These are phyloP conservation scores for Crotalus viridis DNA, from an alignment of 2,113 vertebrate genomes.

Conservation along the genomic window DNA sequence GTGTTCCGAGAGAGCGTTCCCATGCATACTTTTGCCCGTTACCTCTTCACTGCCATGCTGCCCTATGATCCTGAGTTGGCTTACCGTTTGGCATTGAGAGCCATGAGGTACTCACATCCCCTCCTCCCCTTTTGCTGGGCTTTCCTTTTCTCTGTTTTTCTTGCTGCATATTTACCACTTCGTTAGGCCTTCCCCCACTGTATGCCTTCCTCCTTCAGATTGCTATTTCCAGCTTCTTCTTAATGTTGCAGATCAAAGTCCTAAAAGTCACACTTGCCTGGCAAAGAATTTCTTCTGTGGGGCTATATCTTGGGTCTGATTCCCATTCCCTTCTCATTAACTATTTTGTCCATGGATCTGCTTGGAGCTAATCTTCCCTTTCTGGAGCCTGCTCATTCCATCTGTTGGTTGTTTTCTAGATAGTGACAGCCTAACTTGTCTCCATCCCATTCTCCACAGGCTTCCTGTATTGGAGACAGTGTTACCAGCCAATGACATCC, in stretches of 20 bases:
- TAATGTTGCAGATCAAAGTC: not conserved
- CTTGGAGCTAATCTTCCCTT: not conserved
- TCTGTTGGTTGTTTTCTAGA: not conserved
- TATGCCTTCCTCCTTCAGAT: not conserved
- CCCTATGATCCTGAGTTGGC: conserved; percentile 69
- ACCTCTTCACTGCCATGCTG: conserved; percentile 66
- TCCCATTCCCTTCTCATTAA: not conserved
- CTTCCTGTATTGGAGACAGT: conserved; percentile 65
- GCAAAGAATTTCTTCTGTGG: not conserved
- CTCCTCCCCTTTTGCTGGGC: not conserved
- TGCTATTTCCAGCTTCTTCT: not conserved
- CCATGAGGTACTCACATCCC: conserved; percentile 64
- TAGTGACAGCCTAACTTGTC: not conserved
- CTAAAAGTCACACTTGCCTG: not conserved
- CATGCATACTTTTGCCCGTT: conserved; percentile 72
- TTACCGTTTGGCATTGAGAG: conserved; percentile 65
- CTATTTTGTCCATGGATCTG: not conserved
- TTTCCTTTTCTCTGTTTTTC: not conserved
- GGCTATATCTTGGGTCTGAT: not conserved
- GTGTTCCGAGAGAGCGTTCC: conserved; percentile 70
- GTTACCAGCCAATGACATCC: conserved; percentile 45
- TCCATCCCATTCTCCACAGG: conserved; percentile 30
- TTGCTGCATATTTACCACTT: not conserved
- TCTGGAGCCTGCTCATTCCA: not conserved
- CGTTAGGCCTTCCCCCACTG: not conserved